phyloP scores from a whole-genome alignment of 2,888 invertebrate species.

The Frankliniella fusca region DNA sequence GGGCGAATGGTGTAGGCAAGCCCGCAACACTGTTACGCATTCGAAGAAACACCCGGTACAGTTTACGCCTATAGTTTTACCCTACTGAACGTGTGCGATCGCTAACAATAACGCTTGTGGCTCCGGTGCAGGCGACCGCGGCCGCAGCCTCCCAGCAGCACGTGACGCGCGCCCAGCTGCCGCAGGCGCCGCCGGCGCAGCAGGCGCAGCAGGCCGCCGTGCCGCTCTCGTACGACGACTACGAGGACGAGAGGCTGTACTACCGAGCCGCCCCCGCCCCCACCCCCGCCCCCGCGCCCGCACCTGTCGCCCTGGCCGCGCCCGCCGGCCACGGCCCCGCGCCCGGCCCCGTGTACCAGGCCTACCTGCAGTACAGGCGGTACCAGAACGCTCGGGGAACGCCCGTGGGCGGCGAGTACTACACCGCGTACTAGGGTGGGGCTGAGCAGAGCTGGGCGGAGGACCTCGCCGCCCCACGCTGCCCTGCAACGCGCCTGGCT shows the following conservation, averaged over 20 bases:
- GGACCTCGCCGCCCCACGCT: neutral
- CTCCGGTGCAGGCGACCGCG: neutral
- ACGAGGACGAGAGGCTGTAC: constrained; percentile 1
- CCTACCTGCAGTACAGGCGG: constrained; percentile 18
- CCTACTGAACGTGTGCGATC: no score
- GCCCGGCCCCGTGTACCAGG: constrained; percentile 16
- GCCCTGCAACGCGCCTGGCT: neutral
- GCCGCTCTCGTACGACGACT: constrained; percentile 9
- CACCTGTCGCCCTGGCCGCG: neutral
- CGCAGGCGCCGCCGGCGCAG: neutral
- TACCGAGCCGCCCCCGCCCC: constrained; percentile 11
- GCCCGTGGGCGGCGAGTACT: neutral
- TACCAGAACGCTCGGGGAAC: neutral
- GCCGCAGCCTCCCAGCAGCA: constrained; percentile 1
- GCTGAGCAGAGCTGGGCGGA: neutral
- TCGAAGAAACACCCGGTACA: no score
- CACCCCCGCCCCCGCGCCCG: neutral
- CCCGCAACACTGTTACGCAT: no score
- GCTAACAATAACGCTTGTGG: neutral
- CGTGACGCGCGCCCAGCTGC: neutral
- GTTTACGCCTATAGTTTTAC: no score
- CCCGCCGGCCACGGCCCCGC: neutral
- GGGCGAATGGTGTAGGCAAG: no score
- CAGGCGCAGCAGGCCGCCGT: neutral
- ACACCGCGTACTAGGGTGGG: neutral